These are phyloP conservation scores for Calypte anna DNA, from an alignment of 2,113 vertebrate genomes.

Conservation along the genomic window DNA sequence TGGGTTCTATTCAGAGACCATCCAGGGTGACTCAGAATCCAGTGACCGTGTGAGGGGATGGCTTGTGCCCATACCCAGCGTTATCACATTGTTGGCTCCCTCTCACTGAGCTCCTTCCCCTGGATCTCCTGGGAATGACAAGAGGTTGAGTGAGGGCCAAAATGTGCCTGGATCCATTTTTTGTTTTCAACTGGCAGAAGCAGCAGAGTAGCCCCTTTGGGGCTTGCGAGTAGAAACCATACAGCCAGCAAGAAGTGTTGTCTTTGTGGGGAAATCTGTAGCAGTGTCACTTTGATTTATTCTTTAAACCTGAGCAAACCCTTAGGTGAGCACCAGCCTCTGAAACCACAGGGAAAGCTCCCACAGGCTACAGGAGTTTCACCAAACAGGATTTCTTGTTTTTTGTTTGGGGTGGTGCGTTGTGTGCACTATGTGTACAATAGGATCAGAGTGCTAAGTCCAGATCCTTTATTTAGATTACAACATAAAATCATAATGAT, in stretches of 20 bases:
- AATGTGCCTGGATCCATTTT: background rate
- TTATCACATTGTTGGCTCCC: accelerated
- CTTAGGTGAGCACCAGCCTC: background rate
- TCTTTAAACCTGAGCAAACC: background rate
- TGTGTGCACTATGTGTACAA: background rate
- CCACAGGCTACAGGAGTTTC: background rate
- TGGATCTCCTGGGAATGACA: accelerated
- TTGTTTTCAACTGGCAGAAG: background rate
- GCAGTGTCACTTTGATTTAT: background rate
- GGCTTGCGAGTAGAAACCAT: background rate
- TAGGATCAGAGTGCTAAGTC: background rate
- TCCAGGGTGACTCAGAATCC: background rate
- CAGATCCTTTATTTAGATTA: background rate
- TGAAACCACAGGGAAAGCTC: background rate
- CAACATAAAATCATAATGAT: background rate
- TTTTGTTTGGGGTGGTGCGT: background rate
- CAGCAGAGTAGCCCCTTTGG: background rate
- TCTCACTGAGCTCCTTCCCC: background rate
- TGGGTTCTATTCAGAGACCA: background rate
- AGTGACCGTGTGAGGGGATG: background rate
- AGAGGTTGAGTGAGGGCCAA: too few species aligned
- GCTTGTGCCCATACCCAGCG: accelerated
- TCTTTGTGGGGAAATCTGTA: background rate
- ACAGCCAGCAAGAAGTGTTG: background rate
- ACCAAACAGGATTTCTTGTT: background rate